These are phyloP conservation scores for Cygnus buccinator DNA, from an alignment of 2,113 vertebrate genomes.

Conservation along the genomic window DNA sequence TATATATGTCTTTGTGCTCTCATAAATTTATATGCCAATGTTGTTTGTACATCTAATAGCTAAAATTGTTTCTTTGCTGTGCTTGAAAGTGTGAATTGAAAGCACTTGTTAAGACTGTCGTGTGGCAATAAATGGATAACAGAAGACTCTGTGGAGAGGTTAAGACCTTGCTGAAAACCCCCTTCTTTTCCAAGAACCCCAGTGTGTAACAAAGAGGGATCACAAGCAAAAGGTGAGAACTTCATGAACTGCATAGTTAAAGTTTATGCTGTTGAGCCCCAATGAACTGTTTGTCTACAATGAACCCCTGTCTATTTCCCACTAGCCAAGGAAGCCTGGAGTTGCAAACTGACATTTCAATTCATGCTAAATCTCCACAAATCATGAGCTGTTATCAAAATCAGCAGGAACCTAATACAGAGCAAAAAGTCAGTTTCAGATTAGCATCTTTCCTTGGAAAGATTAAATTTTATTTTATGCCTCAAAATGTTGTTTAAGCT, in stretches of 20 bases:
- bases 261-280: not conserved
- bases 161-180: not conserved
- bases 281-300: not conserved
- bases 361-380: slow-evolving; percentile 50
- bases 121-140: not conserved
- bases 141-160: not conserved
- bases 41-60: not conserved
- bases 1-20: not conserved
- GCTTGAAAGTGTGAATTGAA: not conserved
- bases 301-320: not conserved
- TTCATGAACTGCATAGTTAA: not conserved
- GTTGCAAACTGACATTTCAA: slow-evolving; percentile 32
- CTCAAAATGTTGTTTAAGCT: slow-evolving; percentile 51
- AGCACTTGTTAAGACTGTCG: not conserved
- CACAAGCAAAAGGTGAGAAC: not conserved
- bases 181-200: not conserved
- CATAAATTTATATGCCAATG: not conserved
- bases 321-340: slow-evolving; percentile 39
- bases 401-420: slow-evolving; percentile 20
- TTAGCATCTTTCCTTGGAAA: slow-evolving; percentile 53
- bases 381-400: slow-evolving; percentile 45
- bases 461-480: slow-evolving; percentile 56
- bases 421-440: slow-evolving; percentile 36
- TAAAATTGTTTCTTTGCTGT: not conserved
- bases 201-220: not conserved